Evolutionary conservation across 2,113 vertebrate genomes (phyloP).

Genomic region (Pachypanchax playfairii): DNA sequence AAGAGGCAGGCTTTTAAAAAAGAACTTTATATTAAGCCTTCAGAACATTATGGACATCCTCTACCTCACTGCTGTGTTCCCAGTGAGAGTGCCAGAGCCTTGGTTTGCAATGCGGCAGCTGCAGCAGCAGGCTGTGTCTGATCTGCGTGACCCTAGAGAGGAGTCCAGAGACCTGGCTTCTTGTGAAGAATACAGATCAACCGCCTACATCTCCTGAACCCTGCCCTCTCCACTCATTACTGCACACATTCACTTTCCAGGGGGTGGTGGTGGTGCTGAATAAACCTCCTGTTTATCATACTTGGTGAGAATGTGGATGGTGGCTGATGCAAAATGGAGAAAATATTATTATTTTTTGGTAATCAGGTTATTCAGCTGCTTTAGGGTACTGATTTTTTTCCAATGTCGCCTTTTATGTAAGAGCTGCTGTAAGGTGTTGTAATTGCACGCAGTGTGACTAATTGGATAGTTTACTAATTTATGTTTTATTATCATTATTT

Average conservation of each 20-base stretch:
- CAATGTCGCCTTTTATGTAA: slow-evolving; percentile 48
- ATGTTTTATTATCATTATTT: slow-evolving; percentile 44
- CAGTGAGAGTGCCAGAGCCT: slow-evolving; percentile 34
- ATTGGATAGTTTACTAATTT: slow-evolving; percentile 60
- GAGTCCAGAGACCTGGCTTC: slow-evolving; percentile 41
- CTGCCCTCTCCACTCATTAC: slow-evolving; percentile 69
- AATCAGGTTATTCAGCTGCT: slow-evolving; percentile 40
- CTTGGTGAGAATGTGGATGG: slow-evolving; percentile 20
- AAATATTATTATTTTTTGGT: slow-evolving; percentile 19
- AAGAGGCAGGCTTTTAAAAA: slow-evolving; percentile 54
- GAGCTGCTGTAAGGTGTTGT: slow-evolving; percentile 51
- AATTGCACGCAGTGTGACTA: slow-evolving; percentile 60
- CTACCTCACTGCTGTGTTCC: slow-evolving; percentile 30
- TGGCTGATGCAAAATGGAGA: slow-evolving; percentile 16
- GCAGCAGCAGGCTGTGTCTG: slow-evolving; percentile 54
- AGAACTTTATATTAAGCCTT: slow-evolving; percentile 49
- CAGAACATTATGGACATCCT: slow-evolving; percentile 36
- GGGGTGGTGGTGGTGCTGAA: slow-evolving; percentile 28
- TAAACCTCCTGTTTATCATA: slow-evolving; percentile 29
- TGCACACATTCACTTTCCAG: slow-evolving; percentile 56
- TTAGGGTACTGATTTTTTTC: slow-evolving; percentile 26
- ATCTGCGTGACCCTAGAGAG: slow-evolving; percentile 58
- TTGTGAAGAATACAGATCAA: slow-evolving; percentile 69
- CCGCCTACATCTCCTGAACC: slow-evolving; percentile 64
- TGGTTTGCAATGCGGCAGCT: slow-evolving; percentile 53